Evolutionary conservation across 1,140 invertebrate genomes (phyloP).

Genomic region (Phymorhynchus buccinoides): DNA sequence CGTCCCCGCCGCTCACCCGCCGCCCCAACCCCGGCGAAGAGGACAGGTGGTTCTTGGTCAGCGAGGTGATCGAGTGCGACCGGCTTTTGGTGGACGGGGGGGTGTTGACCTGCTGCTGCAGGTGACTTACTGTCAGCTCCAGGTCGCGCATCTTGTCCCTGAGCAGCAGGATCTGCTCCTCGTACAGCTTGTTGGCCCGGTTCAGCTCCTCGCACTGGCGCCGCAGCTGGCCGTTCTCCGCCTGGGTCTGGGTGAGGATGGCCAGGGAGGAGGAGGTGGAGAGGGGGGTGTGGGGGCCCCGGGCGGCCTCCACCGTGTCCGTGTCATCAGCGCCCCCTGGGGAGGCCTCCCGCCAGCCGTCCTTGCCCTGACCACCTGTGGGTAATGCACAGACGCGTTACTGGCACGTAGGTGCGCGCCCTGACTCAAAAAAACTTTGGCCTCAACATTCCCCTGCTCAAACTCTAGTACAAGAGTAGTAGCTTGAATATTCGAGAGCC

Average conservation of each 20-base stretch:
- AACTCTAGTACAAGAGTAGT: no score
- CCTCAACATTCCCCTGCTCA: no score
- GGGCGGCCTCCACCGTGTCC: constrained; percentile 32
- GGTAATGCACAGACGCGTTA: no score
- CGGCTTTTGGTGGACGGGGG: neutral
- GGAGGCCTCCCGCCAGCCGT: neutral
- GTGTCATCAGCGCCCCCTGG: constrained; percentile 21
- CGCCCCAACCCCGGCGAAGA: neutral
- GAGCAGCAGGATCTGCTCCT: constrained; percentile 44
- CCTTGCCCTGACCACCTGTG: neutral
- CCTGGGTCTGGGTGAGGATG: constrained; percentile 44
- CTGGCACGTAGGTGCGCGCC: no score
- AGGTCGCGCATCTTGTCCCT: constrained; percentile 31
- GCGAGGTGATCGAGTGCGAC: neutral
- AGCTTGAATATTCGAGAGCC: no score
- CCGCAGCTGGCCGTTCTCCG: constrained; percentile 42
- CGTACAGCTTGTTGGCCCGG: constrained; percentile 46
- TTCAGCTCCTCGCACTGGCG: constrained; percentile 47
- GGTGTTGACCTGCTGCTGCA: no score
- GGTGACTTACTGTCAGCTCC: neutral
- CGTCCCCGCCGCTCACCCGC: neutral
- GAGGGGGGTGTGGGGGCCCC: constrained; percentile 21
- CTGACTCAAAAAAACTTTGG: no score
- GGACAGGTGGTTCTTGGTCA: constrained; percentile 21
- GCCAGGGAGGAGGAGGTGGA: constrained; percentile 35